A percentile compares a stretch with the other conserved stretches of the same genome.
These are phyloP conservation scores for Phania funesta DNA, from an alignment of 2,888 invertebrate species.

Conservation along the genomic window DNA sequence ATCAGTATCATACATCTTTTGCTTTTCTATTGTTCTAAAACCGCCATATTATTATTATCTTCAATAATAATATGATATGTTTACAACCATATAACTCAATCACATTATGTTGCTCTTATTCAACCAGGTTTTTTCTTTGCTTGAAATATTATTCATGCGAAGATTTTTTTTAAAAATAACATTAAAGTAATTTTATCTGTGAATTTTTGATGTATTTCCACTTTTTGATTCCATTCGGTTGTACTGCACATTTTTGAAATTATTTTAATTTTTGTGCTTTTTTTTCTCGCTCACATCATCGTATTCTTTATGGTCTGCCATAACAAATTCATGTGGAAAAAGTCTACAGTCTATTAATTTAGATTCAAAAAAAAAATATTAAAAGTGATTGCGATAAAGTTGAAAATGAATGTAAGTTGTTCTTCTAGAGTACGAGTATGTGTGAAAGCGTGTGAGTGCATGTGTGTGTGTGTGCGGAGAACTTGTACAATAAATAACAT, in stretches of 20 bases:
- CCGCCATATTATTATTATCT: too few relatives aligned
- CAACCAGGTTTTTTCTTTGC: too few relatives aligned
- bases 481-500: conserved; percentile 54
- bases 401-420: conserved; percentile 8
- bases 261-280: conserved; percentile 4
- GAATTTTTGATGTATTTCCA: conserved; percentile 27
- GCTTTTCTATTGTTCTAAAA: too few relatives aligned
- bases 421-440: background rate
- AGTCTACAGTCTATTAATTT: conserved; percentile 5
- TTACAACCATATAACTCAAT: too few relatives aligned
- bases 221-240: background rate
- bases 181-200: background rate
- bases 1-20: too few relatives aligned
- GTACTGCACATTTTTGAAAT: background rate
- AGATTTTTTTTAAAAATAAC: background rate
- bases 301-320: conserved; percentile 20
- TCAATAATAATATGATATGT: too few relatives aligned
- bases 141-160: background rate
- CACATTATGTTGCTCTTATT: too few relatives aligned
- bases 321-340: conserved; percentile 43
- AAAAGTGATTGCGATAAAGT: conserved; percentile 32
- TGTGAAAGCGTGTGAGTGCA: background rate
- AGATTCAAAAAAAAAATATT: background rate
- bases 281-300: background rate
- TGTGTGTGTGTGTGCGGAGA: background rate